phyloP scores from a whole-genome alignment of 1,140 invertebrate species.

The Grapholita molesta region DNA sequence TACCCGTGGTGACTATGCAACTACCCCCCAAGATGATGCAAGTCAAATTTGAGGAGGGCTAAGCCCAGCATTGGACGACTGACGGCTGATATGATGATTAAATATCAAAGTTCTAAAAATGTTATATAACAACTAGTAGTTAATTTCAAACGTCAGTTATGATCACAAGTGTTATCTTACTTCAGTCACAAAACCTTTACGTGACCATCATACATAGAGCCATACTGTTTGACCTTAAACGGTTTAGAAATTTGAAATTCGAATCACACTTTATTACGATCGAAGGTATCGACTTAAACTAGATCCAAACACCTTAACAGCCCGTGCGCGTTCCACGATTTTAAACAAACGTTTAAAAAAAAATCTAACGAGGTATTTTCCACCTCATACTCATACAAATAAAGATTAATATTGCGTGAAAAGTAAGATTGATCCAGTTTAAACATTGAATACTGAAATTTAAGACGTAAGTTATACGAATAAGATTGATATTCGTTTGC shows the following conservation, averaged over 20 bases:
- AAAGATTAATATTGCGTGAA: neutral
- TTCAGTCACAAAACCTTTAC: neutral
- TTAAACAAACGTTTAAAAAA: neutral
- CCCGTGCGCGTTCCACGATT: neutral
- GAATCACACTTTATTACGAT: neutral
- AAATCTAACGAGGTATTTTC: neutral
- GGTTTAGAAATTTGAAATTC: neutral
- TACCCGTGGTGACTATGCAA: too few relatives aligned
- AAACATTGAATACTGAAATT: slow-evolving; percentile 23
- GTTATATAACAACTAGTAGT: too few relatives aligned
- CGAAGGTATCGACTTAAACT: neutral
- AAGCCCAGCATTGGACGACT: too few relatives aligned
- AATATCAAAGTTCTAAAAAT: too few relatives aligned
- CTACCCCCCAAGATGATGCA: too few relatives aligned
- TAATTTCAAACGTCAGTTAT: too few relatives aligned
- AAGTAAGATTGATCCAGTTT: slow-evolving; percentile 22
- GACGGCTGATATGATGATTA: too few relatives aligned
- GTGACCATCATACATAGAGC: neutral
- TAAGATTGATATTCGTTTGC: neutral
- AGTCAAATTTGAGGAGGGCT: too few relatives aligned
- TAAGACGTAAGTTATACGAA: neutral
- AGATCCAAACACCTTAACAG: neutral
- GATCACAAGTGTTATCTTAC: neutral
- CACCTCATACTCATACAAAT: neutral
- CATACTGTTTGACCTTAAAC: neutral